A percentile compares a stretch with the other conserved stretches of the same genome.
These are phyloP conservation scores for Pyrochroa serraticornis DNA, from an alignment of 2,888 invertebrate genomes.

Conservation along the genomic window DNA sequence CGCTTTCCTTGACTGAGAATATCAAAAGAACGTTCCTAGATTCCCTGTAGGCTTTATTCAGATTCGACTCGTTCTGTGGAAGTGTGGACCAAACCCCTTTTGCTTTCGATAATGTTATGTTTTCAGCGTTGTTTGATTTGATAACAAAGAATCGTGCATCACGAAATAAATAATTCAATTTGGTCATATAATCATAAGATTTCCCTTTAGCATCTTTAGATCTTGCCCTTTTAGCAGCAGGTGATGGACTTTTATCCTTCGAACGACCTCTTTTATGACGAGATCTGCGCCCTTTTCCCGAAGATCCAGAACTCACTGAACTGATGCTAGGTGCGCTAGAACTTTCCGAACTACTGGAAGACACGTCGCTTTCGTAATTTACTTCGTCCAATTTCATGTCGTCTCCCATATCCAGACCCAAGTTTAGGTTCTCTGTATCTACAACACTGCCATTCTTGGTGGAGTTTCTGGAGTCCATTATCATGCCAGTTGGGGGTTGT, in stretches of 20 bases:
- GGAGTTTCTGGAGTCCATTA: slow-evolving; percentile 54
- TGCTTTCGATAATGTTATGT: slow-evolving; percentile 91
- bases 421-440: slow-evolving; percentile 56
- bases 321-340: slow-evolving; percentile 79
- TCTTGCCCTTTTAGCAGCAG: slow-evolving; percentile 52
- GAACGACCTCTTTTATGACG: slow-evolving; percentile 64
- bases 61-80: slow-evolving; percentile 94
- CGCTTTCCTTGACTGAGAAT: slow-evolving; percentile 98
- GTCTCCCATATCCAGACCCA: slow-evolving; percentile 72
- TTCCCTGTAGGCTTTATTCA: slow-evolving; percentile 93
- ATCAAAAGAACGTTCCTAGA: slow-evolving; percentile 92
- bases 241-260: slow-evolving; percentile 54
- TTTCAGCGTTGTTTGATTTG: slow-evolving; percentile 97
- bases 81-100: slow-evolving; percentile 98
- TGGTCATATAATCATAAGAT: slow-evolving; percentile 84
- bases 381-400: slow-evolving; percentile 79
- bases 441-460: slow-evolving; percentile 53
- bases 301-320: slow-evolving; percentile 74
- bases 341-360: slow-evolving; percentile 76
- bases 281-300: slow-evolving; percentile 62
- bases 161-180: slow-evolving; percentile 91
- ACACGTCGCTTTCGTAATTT: slow-evolving; percentile 88
- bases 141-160: slow-evolving; percentile 95
- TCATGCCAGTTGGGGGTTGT: slow-evolving; percentile 27
- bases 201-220: slow-evolving; percentile 61